phyloP scores from a whole-genome alignment of 2,113 vertebrate species.

The Takifugu bimaculatus region DNA sequence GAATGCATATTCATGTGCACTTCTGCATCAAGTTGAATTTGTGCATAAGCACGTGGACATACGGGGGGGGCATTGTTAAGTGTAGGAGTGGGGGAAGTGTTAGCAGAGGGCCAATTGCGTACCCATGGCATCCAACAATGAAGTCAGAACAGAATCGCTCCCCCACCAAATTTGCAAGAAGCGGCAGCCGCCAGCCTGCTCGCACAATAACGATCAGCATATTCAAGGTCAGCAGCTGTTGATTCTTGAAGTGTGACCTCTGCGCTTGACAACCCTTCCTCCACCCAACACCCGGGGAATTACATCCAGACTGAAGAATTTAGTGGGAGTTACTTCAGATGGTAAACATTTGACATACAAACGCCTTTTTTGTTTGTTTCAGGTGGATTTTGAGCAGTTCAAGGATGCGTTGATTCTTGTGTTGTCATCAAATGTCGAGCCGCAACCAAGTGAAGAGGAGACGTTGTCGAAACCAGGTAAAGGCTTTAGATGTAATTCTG shows the following conservation, averaged over 20 bases:
- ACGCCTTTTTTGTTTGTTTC: conserved; percentile 20
- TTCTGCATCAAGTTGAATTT: conserved; percentile 10
- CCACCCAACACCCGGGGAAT: conserved; percentile 22
- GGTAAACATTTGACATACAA: background rate
- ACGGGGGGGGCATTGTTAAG: conserved; percentile 36
- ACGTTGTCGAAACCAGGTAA: conserved; percentile 81
- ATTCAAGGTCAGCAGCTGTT: conserved; percentile 74
- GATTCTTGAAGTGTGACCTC: conserved; percentile 56
- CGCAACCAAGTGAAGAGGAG: conserved; percentile 72
- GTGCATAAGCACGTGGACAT: conserved; percentile 33
- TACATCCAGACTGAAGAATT: conserved; percentile 46
- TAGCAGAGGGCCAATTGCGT: conserved; percentile 25
- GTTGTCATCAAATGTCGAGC: conserved; percentile 74
- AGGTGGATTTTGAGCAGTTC: conserved; percentile 95
- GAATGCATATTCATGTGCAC: background rate
- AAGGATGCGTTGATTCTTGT: conserved; percentile 91
- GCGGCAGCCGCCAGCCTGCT: conserved; percentile 19
- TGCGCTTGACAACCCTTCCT: conserved; percentile 17
- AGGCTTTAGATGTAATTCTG: background rate
- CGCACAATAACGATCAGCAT: conserved; percentile 68
- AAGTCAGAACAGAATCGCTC: conserved; percentile 1
- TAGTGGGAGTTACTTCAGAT: conserved; percentile 8
- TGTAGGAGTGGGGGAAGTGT: conserved; percentile 13
- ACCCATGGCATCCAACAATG: conserved; percentile 35
- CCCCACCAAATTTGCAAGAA: conserved; percentile 8